Evolutionary conservation across 2,797 vertebrate genomes (phyloP), one percentile per base, ranked within the genome.

Genomic region (Channallabes apus): DNA sequence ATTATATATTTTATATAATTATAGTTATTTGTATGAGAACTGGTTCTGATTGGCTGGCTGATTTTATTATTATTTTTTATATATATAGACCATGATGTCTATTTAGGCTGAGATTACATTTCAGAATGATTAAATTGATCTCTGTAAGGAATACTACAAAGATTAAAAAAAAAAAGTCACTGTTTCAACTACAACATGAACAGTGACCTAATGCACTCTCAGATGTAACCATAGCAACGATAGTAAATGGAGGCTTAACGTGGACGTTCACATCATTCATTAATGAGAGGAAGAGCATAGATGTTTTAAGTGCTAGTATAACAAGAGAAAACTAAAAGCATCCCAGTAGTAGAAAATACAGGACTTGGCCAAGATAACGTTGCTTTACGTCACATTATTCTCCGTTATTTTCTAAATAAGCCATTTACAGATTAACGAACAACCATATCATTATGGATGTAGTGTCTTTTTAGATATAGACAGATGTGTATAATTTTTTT

Each of bases 161-260:
- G 15, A 29, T 29, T 20, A 8, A 7, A 22, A 32, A 32, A 11
- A 69, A 71, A 54, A 17, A 27, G 8, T 7, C 20, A 54, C 9
- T 18, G 75, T n/a, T 61, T 35, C 35, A 61, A 62, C 3, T n/a
- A 29, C 29, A 54, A 54, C 12, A 78, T n/a, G 22, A 79, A 62
- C 32, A 78, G 6, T 1, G 20, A 41, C 77, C 32, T 62, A 24
- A 78, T 32, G 32, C 32, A 58, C 20, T 1, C 6, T 1, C 22
- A 61, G 32, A 61, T 62, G 77, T n/a, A 41, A 79, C 77, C 77
- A 41, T 79, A 62, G 58, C 58, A 79, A 79, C 35, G 29, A 56
- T 77, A 24, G 35, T 79, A n/a, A 62, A 62, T n/a, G 14, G 58
- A 62, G 32, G 32, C 12, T 22, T 41, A 38, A 78, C 0, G 58